Conservation (phyloP, 2,888 invertebrate species). For the Conomelus anceps region DNA sequence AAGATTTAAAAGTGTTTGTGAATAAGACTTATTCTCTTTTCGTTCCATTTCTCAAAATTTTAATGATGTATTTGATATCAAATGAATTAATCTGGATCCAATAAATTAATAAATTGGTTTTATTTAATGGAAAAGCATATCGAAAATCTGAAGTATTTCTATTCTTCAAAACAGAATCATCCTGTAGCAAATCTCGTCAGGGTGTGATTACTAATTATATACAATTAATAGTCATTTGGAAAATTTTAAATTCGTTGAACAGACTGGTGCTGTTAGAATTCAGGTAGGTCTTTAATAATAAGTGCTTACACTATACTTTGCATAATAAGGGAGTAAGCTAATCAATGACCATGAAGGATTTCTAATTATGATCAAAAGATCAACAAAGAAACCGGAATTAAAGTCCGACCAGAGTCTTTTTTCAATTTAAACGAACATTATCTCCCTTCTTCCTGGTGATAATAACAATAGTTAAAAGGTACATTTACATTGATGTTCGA, state of each 20-base stretch:
- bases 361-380: neutral
- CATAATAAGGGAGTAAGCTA: neutral
- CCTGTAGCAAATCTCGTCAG: neutral
- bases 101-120: too few species aligned
- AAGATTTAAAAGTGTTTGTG: too few species aligned
- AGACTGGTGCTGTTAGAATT: neutral
- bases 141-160: too few species aligned
- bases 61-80: too few species aligned
- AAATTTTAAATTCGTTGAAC: neutral
- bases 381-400: neutral
- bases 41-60: too few species aligned
- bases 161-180: neutral
- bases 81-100: too few species aligned
- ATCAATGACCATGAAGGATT: neutral
- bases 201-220: neutral
- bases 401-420: neutral
- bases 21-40: too few species aligned
- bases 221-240: neutral
- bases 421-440: neutral
- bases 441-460: neutral
- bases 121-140: too few species aligned
- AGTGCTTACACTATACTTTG: neutral
- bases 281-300: neutral
- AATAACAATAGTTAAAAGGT: neutral
- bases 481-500: neutral